Conservation (phyloP, 2,888 invertebrate genomes). For the Ligdia adustata region DNA sequence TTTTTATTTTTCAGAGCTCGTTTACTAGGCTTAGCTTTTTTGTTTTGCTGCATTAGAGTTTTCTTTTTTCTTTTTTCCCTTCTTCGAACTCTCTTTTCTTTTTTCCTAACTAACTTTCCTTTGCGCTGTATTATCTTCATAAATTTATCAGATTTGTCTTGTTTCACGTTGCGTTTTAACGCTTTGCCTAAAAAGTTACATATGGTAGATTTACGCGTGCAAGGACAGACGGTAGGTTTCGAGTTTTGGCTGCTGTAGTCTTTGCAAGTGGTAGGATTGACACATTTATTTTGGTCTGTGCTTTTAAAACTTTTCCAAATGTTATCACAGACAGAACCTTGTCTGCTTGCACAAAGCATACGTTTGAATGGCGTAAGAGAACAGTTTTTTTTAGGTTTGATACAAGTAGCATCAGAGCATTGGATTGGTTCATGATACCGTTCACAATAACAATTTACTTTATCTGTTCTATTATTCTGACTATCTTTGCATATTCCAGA, state of each 20-base stretch:
- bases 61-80: background rate
- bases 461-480: slow-evolving; percentile 1
- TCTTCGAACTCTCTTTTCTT: background rate
- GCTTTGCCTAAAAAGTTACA: background rate
- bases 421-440: slow-evolving; percentile 8
- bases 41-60: background rate
- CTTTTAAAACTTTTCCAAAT: too few relatives aligned
- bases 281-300: too few relatives aligned
- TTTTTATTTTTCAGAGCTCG: too few relatives aligned
- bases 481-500: slow-evolving; percentile 21
- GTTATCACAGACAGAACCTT: background rate
- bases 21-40: background rate
- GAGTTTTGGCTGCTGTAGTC: background rate
- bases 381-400: background rate
- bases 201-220: background rate
- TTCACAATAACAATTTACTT: slow-evolving; percentile 14
- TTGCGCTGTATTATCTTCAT: background rate
- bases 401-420: slow-evolving; percentile 15
- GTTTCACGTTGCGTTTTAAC: background rate
- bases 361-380: too few relatives aligned
- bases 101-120: background rate
- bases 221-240: background rate
- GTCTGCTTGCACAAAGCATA: too few relatives aligned
- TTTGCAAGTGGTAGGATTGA: too few relatives aligned
- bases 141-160: background rate